Conservation (phyloP, 2,888 invertebrate genomes). For the Cheilosia grossa region DNA sequence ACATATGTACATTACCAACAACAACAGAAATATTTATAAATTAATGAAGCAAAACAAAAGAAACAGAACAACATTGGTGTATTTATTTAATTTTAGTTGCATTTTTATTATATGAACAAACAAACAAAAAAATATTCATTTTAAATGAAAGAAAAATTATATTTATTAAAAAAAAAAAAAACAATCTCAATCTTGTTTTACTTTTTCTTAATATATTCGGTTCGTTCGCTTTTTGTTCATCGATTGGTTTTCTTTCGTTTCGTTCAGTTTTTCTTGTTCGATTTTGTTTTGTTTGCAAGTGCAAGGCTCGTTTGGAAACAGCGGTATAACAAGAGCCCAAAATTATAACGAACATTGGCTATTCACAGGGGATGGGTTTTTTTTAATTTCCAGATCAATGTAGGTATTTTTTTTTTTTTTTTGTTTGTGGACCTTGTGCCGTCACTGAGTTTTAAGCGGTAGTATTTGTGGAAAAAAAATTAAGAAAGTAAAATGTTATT, state of each 20-base stretch:
- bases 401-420: too few relatives aligned
- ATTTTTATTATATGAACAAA: constrained; percentile 64
- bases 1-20: constrained; percentile 73
- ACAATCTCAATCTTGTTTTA: constrained; percentile 60
- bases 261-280: constrained; percentile 3
- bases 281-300: neutral
- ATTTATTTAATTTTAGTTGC: constrained; percentile 74
- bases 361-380: too few relatives aligned
- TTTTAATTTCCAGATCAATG: too few relatives aligned
- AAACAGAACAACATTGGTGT: constrained; percentile 65
- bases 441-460: too few relatives aligned
- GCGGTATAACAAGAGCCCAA: too few relatives aligned
- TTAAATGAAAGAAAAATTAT: constrained; percentile 74
- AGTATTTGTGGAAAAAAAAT: too few relatives aligned
- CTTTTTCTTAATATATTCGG: constrained; percentile 52
- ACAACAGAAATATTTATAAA: constrained; percentile 73
- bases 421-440: too few relatives aligned
- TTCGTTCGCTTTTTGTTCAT: constrained; percentile 48
- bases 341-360: too few relatives aligned
- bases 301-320: neutral
- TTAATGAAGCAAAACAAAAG: constrained; percentile 56
- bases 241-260: constrained; percentile 40
- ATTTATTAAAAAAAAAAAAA: constrained; percentile 69
- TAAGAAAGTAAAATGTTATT: too few relatives aligned
- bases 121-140: constrained; percentile 65